A percentile compares a stretch with the other conserved stretches of the same genome.
phyloP scores from a whole-genome alignment of 1,140 invertebrate genomes.

The Camponotus pennsylvanicus region DNA sequence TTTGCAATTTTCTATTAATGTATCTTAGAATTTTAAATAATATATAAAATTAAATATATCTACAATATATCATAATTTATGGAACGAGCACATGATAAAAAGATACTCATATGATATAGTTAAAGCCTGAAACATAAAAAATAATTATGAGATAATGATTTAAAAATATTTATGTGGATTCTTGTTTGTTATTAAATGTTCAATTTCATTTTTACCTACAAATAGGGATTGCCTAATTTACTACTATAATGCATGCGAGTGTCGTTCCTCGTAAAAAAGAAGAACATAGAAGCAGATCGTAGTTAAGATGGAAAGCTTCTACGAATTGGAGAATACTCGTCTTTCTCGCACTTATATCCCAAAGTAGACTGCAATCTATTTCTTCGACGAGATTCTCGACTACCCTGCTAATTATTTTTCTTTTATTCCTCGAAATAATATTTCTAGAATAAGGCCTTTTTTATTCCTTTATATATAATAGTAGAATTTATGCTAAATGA shows the following conservation, averaged over 20 bases:
- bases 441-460: not conserved
- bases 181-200: not conserved
- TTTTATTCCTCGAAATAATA: constrained; percentile 14
- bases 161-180: constrained; percentile 12
- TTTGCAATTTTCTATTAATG: not conserved
- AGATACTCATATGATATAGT: not conserved
- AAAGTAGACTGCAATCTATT: constrained; percentile 32
- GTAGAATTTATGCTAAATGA: not conserved
- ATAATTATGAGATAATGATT: not conserved
- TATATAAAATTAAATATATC: not conserved
- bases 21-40: not conserved
- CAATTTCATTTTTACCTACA: constrained; percentile 33
- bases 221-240: constrained; percentile 22
- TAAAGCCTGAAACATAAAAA: not conserved
- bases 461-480: not conserved
- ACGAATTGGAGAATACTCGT: constrained; percentile 25
- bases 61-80: not conserved
- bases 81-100: not conserved
- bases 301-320: constrained; percentile 27
- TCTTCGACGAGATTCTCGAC: constrained; percentile 29
- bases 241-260: constrained; percentile 16
- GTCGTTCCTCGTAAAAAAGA: constrained; percentile 4
- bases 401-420: constrained; percentile 23
- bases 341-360: constrained; percentile 9
- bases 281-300: not conserved